Conservation (phyloP, 2,888 invertebrate genomes). For the Protophormia terraenovae region DNA sequence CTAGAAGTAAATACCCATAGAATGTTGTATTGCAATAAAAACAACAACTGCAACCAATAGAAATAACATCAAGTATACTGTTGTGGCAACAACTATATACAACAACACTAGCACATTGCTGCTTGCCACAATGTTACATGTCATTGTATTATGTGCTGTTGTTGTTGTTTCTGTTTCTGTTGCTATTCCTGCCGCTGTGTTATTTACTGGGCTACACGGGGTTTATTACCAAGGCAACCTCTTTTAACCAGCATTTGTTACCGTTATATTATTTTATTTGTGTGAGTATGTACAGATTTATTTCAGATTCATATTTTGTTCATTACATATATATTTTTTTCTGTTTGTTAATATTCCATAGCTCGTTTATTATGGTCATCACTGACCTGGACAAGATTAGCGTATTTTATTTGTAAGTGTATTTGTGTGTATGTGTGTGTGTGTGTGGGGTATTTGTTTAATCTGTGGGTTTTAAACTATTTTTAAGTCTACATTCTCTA, state of each 20-base stretch:
- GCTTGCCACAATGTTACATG: conserved; percentile 63
- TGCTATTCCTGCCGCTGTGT: conserved; percentile 4
- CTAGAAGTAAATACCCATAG: conserved; percentile 75
- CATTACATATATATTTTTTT: conserved; percentile 4
- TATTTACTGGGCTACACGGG: conserved; percentile 51
- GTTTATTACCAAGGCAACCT: conserved; percentile 65
- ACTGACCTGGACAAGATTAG: conserved; percentile 66
- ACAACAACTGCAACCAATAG: conserved; percentile 42
- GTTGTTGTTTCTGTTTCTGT: neutral
- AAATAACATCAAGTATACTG: conserved; percentile 54
- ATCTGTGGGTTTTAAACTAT: conserved; percentile 60
- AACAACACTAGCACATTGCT: neutral
- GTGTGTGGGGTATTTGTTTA: conserved; percentile 39
- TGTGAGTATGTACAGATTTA: conserved; percentile 50
- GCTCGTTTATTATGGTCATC: conserved; percentile 55
- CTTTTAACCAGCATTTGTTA: conserved; percentile 60
- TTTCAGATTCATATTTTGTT: conserved; percentile 35
- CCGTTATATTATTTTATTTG: conserved; percentile 43
- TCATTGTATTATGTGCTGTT: conserved; percentile 49
- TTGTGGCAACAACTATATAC: conserved; percentile 44
- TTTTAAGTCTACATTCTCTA: conserved; percentile 43
- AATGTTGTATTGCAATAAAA: conserved; percentile 56
- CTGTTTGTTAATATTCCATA: conserved; percentile 52
- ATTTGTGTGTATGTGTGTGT: neutral
- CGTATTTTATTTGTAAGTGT: conserved; percentile 16